Conservation (phyloP, 2,888 invertebrate genomes). For the Athalia circularis region DNA sequence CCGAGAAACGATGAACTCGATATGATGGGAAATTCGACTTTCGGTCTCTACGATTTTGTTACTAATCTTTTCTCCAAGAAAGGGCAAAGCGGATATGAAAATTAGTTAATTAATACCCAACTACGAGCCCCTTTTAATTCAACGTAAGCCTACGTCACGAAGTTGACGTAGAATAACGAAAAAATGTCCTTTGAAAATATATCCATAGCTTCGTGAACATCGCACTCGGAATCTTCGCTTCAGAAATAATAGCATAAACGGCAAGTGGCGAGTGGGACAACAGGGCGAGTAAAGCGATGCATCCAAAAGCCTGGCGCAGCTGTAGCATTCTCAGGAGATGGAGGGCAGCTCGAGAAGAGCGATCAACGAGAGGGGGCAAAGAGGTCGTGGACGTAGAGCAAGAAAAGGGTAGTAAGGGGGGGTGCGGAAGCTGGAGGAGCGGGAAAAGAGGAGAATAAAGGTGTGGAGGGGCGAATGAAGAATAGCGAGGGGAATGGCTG, state of each 20-base stretch:
- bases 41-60: too few species aligned
- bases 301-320: slow-evolving; percentile 29
- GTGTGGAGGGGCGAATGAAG: background rate
- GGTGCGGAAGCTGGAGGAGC: slow-evolving; percentile 8
- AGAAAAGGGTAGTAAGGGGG: slow-evolving; percentile 8
- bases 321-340: slow-evolving; percentile 42
- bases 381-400: slow-evolving; percentile 10
- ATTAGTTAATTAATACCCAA: too few species aligned
- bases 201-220: background rate
- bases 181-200: too few species aligned
- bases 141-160: too few species aligned
- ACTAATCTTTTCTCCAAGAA: too few species aligned
- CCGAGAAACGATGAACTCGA: background rate
- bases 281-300: slow-evolving; percentile 30
- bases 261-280: background rate
- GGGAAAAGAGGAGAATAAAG: slow-evolving; percentile 17
- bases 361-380: slow-evolving; percentile 36
- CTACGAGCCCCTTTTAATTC: too few species aligned
- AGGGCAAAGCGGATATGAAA: too few species aligned
- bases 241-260: slow-evolving; percentile 12
- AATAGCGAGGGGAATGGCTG: background rate
- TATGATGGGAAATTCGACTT: background rate
- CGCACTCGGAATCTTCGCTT: slow-evolving; percentile 14
- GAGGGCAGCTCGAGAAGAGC: slow-evolving; percentile 30
- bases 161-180: too few species aligned